phyloP scores from a whole-genome alignment of 1,140 invertebrate species.

The Venustaconcha ellipsiformis region DNA sequence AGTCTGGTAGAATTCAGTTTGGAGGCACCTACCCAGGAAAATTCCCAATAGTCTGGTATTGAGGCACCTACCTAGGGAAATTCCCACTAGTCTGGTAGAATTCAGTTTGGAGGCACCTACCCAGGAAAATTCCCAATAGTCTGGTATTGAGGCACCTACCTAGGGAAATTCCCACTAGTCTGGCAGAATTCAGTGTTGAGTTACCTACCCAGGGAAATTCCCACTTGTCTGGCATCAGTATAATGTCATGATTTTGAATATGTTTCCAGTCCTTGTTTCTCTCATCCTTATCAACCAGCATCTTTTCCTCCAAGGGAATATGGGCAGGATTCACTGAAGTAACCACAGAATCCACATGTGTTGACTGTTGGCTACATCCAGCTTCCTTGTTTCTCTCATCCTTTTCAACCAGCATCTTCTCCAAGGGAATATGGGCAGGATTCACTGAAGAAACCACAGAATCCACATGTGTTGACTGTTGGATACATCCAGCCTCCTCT shows the following conservation, averaged over 20 bases:
- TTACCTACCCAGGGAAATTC: conserved; percentile 68
- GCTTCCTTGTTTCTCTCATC: conserved; percentile 44
- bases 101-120: conserved; percentile 34
- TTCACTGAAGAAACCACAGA: no score
- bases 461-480: no score
- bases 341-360: no score
- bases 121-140: conserved; percentile 70
- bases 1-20: conserved; percentile 52
- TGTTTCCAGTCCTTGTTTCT: conserved; percentile 64
- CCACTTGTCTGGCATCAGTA: conserved; percentile 70
- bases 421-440: no score
- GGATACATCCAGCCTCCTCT: no score
- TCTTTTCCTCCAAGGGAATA: no score
- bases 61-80: conserved; percentile 64
- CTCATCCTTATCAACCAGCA: no score
- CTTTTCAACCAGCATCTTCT: no score
- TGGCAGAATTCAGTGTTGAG: conserved; percentile 27
- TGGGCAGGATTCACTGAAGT: no score
- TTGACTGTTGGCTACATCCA: no score
- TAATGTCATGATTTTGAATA: conserved; percentile 62
- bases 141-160: conserved; percentile 56
- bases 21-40: conserved; percentile 62
- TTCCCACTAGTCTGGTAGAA: conserved; percentile 67
- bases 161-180: conserved; percentile 70
- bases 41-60: conserved; percentile 68